Evolutionary conservation across 2,888 invertebrate species (phyloP), one percentile per base, ranked within the genome.

Genomic region (Unio delphinus): DNA sequence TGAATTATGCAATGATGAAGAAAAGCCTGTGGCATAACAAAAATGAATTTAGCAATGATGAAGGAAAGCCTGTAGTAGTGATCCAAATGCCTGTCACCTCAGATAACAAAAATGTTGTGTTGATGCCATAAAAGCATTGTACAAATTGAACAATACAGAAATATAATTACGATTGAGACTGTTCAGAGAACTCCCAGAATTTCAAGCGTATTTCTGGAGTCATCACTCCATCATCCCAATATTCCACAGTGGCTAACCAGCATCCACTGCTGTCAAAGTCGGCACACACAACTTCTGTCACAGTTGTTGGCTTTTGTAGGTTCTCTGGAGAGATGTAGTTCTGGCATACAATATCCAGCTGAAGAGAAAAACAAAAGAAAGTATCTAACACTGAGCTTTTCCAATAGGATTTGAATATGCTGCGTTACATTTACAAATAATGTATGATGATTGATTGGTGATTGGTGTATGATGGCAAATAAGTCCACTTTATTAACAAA

Each of bases 241-340:
- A 74, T 83, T 92, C 88, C 63, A 85, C 80, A 0, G 95, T 95
- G 11, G 93, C 94, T 91, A 95, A 91, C 95, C 95, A 95, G 11
- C 88, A 83, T 0, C 94, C 94, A 85, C 92, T 91, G 66, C 91
- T 90, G 86, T 93, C 93, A 69, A 95, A 91, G 0, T 94, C 93
- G n/a, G 93, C 92, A 79, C 92, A 91, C 6, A 92, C 92, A 0
- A 96, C 93, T 82, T 93, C 92, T 82, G 89, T 89, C 26, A 94
- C 93, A 67, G 92, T 91, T 75, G 94, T 91, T 34, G 92, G 90
- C 65, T 90, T 89, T 45, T 92, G 88, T 64, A 87, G 73, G 64
- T 92, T 90, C 85, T 94, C 94, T 82, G 92, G 92, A 0, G 93
- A 93, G 30, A 94, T 88, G 80, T 92, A 92, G 91, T 95, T 95